Base-by-base conservation (phyloP, 2,113 vertebrate species). In the Laterallus jamaicensis region DNA sequence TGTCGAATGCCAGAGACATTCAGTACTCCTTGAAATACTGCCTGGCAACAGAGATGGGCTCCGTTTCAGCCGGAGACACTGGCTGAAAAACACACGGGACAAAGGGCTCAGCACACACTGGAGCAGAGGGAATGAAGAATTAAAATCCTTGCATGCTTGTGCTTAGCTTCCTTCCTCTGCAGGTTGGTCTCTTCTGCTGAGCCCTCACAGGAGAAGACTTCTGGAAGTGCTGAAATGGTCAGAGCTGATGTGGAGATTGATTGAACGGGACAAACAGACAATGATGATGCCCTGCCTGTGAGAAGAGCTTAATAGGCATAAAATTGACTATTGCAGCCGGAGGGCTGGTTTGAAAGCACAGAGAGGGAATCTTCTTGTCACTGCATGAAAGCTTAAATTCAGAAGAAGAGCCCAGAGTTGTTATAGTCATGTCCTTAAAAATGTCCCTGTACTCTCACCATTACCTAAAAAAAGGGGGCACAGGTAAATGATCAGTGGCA, bases 271-370 rank as follows among this genome's bases (percentile, higher is more conserved):
- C 90, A 95, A 5, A 87, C 10, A 86, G 90, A 74, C 88, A 59
- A 17, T 3, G 88, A 82, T 82, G 95, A 95, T 75, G 35, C 81
- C 50, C 44, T 63, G 77, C 85, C 69, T 87, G 77, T 66, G 86
- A 75, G 91, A 83, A 90, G 74, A 82, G 78, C 92, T 96, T 94
- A 92, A 93, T 58, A 66, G 88, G 94, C 95, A 94, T 71, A 91
- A 96, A 96, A 94, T 93, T 20, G 76, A 12, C 92, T 54, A 3
- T 52, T 73, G 66, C 69, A 70, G 94, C 93, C 14, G 0, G 24
- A 77, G 96, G 94, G 93, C 44, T 83, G 74, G 39, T 68, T 89
- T 68, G 35, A 64, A 47, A 89, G 58, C 2, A 0, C 88, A 60
- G 66, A 39, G 84, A 71, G 69, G 62, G 73, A 35, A 52, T 86